Percentiles rank a stretch among this genome's conserved stretches.
phyloP scores from a whole-genome alignment of 2,888 invertebrate species.

The Furcula furcula region DNA sequence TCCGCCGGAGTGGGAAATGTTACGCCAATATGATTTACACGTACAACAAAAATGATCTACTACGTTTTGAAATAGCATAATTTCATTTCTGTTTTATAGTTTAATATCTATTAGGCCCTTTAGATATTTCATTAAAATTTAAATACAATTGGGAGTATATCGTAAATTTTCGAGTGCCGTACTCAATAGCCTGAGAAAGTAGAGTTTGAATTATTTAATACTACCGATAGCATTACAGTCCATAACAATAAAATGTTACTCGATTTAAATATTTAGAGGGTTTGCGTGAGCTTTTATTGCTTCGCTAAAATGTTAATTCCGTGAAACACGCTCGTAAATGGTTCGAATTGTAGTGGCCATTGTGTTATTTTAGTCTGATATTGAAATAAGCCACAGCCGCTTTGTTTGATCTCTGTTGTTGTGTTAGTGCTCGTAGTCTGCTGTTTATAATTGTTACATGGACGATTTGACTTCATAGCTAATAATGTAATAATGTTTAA shows the following conservation, averaged over 20 bases:
- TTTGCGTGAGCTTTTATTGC: slow-evolving; percentile 63
- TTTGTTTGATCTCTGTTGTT: slow-evolving; percentile 49
- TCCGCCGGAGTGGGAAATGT: slow-evolving; percentile 45
- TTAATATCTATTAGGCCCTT: too few species aligned
- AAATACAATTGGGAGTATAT: slow-evolving; percentile 5
- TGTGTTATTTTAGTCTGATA: slow-evolving; percentile 52
- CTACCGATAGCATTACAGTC: slow-evolving; percentile 33
- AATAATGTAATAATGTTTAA: too few species aligned
- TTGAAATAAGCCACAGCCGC: slow-evolving; percentile 48
- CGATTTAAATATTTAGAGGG: slow-evolving; percentile 53
- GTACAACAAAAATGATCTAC: slow-evolving; percentile 17
- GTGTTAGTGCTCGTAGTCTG: slow-evolving; percentile 31
- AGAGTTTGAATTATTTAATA: slow-evolving; percentile 27
- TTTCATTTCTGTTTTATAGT: too few species aligned
- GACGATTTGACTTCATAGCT: slow-evolving; percentile 22
- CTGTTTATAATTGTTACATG: slow-evolving; percentile 22
- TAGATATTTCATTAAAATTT: neutral
- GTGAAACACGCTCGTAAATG: slow-evolving; percentile 63
- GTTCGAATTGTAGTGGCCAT: slow-evolving; percentile 49
- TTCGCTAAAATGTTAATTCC: slow-evolving; percentile 65
- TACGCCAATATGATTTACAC: slow-evolving; percentile 19
- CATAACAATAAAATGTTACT: slow-evolving; percentile 46
- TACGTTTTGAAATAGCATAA: slow-evolving; percentile 10
- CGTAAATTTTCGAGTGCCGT: slow-evolving; percentile 4
- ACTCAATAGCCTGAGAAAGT: slow-evolving; percentile 10